Percentiles rank a stretch among this genome's conserved stretches.
These are phyloP conservation scores for Myanophis thanlyinensis DNA, from an alignment of 2,113 vertebrate species.

Conservation along the genomic window DNA sequence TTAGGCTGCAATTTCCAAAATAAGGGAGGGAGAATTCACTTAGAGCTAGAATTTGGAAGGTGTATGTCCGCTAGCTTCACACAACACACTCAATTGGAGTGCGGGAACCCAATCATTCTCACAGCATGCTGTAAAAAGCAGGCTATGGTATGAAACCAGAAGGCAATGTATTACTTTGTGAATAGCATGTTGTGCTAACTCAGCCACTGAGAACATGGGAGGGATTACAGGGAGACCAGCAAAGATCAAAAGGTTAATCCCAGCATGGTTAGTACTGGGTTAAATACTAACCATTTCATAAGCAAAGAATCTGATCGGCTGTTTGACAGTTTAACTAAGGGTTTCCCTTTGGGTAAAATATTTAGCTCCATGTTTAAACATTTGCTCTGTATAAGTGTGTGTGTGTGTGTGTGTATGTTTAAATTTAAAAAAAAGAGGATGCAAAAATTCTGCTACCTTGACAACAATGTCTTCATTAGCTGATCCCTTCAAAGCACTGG, in stretches of 20 bases:
- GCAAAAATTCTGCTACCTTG: neutral
- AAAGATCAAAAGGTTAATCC: neutral
- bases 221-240: neutral
- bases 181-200: neutral
- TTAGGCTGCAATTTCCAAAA: neutral
- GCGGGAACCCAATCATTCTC: neutral
- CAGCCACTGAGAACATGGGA: neutral
- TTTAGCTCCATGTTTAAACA: neutral
- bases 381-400: neutral
- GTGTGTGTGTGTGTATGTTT: neutral
- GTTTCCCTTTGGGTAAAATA: neutral
- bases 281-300: neutral
- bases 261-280: neutral
- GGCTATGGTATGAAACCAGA: neutral
- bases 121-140: neutral
- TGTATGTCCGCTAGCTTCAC: neutral
- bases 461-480: neutral
- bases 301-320: neutral
- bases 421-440: neutral
- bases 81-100: neutral
- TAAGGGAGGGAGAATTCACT: neutral
- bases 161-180: neutral
- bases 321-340: neutral
- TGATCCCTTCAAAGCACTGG: neutral
- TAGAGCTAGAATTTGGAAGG: neutral